Percentiles rank a stretch among this genome's conserved stretches.
These are phyloP conservation scores for Salmo trutta DNA, from an alignment of 2,797 vertebrate species.

Conservation along the genomic window DNA sequence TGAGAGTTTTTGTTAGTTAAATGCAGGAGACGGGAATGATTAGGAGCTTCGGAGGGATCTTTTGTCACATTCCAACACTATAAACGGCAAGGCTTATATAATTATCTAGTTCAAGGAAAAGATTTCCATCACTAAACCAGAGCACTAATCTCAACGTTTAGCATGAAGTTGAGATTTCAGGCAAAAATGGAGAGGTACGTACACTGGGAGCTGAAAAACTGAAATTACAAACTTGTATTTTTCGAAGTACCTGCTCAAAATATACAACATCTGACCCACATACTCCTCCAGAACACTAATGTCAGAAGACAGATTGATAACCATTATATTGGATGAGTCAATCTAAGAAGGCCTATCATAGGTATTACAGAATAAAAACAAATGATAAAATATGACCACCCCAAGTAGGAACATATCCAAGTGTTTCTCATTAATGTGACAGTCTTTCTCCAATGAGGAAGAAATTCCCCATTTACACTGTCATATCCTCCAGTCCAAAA, in stretches of 20 bases:
- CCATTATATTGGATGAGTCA: neutral
- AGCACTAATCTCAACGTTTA: neutral
- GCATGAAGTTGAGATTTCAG: neutral
- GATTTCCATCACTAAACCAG: no score
- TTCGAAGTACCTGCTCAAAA: no score
- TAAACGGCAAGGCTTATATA: conserved; percentile 1
- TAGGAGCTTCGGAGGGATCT: neutral
- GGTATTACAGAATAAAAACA: neutral
- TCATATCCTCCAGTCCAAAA: conserved; percentile 21
- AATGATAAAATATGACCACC: conserved; percentile 18
- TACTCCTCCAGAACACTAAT: neutral
- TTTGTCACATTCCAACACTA: conserved; percentile 5
- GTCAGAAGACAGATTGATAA: neutral
- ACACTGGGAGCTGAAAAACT: no score
- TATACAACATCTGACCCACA: neutral
- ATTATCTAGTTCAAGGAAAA: conserved; percentile 14
- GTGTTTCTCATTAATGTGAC: neutral
- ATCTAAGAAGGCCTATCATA: neutral
- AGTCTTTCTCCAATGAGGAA: neutral
- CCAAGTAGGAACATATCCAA: neutral
- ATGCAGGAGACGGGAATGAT: conserved; percentile 14
- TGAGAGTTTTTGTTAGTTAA: conserved; percentile 15
- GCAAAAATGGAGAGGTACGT: no score
- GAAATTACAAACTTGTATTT: no score
- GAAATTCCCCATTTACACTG: conserved; percentile 20